These are phyloP conservation scores for Lophotriccus pileatus DNA, from an alignment of 2,797 vertebrate genomes.

Conservation along the genomic window DNA sequence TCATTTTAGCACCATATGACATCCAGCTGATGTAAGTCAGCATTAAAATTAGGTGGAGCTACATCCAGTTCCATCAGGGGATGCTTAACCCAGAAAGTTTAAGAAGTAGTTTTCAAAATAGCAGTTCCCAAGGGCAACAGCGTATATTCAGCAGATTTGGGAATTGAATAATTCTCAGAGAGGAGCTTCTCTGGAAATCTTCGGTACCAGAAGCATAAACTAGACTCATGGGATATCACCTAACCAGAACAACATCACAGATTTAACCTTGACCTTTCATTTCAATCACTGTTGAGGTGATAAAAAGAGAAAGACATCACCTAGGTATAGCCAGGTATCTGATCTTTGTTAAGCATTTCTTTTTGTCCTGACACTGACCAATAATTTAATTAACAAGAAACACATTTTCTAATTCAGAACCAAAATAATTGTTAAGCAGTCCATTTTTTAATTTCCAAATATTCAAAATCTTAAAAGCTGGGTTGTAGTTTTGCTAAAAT, in stretches of 20 bases:
- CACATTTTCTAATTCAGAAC: neutral
- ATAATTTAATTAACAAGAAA: neutral
- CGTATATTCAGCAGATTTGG: neutral
- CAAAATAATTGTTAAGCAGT: neutral
- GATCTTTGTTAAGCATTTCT: neutral
- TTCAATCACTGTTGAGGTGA: neutral
- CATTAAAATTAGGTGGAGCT: neutral
- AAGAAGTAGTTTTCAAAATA: conserved; percentile 14
- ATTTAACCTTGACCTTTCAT: neutral
- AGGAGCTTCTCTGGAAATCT: neutral
- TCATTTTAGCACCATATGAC: neutral
- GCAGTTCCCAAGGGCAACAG: neutral
- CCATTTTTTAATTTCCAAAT: neutral
- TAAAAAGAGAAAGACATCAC: neutral
- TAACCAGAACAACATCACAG: neutral
- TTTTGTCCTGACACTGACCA: neutral
- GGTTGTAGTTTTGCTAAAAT: neutral
- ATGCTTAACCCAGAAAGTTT: conserved; percentile 21
- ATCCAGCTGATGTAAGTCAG: neutral
- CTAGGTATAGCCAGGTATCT: neutral
- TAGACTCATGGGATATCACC: neutral
- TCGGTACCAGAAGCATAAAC: neutral
- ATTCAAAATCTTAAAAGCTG: neutral
- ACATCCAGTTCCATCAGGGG: neutral
- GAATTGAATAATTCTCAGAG: neutral